Base-by-base conservation (phyloP, 2,113 vertebrate genomes). In the Theristicus caerulescens region DNA sequence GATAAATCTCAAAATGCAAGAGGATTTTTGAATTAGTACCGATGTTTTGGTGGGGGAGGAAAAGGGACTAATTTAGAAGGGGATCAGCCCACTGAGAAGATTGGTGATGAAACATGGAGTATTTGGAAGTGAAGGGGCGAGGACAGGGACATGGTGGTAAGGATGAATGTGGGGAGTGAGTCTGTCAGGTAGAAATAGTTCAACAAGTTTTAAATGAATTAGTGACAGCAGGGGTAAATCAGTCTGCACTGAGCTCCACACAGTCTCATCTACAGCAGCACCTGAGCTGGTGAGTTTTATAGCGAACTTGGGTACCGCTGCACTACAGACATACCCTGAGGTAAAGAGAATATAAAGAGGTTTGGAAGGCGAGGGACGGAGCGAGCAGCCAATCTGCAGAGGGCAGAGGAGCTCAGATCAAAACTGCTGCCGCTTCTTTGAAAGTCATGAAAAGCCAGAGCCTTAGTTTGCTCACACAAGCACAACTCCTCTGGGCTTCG, bases 321-420 rank as follows among this genome's bases (percentile, higher is more conserved):
- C 70, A 20, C 66, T 57, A 55, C 57, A 88, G 31, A 65, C 65
- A 72, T 81, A 79, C 84, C 89, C 87, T 22, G 93, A 65, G 77
- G 93, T 89, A 87, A 95, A 93, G 95, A 82, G 93, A 94, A 76
- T 82, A 91, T 86, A 89, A 93, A 93, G 59, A 79, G 87, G 87
- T 62, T 9, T 93, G 89, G 91, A 79, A 96, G 66, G 73, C 25
- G 1, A 94, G 91, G 93, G 69, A 67, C 2, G 7, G 86, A 82
- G 72, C 0, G 0, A 95, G 52, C 69, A 87, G 81, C 89, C 80
- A 38, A 42, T 91, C 94, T 96, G 77, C 18, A 24, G 66, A 72
- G 72, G 80, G 71, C 3, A 42, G 82, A 78, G 93, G 91, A 91
- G 72, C 89, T 20, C 16, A 91, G 66, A 96, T 94, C 94, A 93